Base-by-base conservation (phyloP, 2,113 vertebrate species). In the Vulpes lagopus region DNA sequence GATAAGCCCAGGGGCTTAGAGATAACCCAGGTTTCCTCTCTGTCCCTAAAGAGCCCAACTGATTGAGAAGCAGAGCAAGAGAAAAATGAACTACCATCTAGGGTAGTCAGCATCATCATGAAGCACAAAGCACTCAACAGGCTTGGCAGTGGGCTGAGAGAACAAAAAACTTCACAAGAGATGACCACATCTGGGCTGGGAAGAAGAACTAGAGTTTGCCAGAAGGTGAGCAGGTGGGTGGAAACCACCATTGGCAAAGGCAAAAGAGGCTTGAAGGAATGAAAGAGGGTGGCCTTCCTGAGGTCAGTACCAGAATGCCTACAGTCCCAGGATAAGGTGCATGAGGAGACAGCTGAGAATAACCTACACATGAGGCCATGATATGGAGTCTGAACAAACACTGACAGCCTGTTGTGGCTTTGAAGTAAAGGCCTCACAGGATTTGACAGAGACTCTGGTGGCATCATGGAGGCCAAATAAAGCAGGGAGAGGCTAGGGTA, bases 1-100 rank as follows among this genome's bases (percentile, higher is more conserved):
- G 57, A 51, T 15, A 25, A 94, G 49, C 27, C 71, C 69, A 43
- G 71, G 59, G 35, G 32, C 43, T 80, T 82, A 93, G 43, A 85
- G 43, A 92, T 73, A 94, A 93, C 17, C 60, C 73, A 85, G n/a
- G 22, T 35, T 38, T 90, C 55, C 80, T 71, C n/a, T 91, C 73
- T 71, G 53, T 8, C 64, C 38, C 19, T 62, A 80, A 38, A 91
- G 67, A 91, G 55, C 35, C 62, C 82, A 27, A 27, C 55, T 30
- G 15, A 73, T 49, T 74, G n/a, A n/a, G 62, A 88, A 93, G 94
- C 14, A 94, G 81, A 95, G 30, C 27, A 60, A 27, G 7, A 23
- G 25, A 80, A 53, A 90, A 49, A n/a, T 64, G 43, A 88, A 73
- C 5, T 0, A 1, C 11, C 16, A 27, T 14, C 17, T 55, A 65